phyloP scores from a whole-genome alignment of 2,888 invertebrate species.

The Sesia bembeciformis region DNA sequence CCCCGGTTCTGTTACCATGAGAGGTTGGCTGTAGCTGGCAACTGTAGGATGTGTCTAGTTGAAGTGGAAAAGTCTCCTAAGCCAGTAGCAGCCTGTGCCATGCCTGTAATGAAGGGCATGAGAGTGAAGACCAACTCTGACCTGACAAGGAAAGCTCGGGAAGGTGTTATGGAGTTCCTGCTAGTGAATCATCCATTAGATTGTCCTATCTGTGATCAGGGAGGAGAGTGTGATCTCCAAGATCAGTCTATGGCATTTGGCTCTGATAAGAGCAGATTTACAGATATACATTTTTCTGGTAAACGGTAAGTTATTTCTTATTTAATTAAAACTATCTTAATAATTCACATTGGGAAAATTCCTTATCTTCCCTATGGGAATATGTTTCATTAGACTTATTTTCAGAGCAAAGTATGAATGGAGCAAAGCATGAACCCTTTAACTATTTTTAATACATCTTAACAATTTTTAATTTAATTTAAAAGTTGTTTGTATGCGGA shows the following conservation, averaged over 20 bases:
- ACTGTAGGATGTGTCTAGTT: conserved; percentile 99
- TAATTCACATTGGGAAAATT: too few relatives aligned
- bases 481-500: too few relatives aligned
- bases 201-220: conserved; percentile 99
- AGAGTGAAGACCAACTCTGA: conserved; percentile 97
- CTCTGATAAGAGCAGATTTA: conserved; percentile 93
- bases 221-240: conserved; percentile 94
- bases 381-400: too few relatives aligned
- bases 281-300: conserved; percentile 92
- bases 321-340: background rate
- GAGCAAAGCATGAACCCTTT: too few relatives aligned
- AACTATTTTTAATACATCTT: too few relatives aligned
- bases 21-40: conserved; percentile 97
- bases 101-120: conserved; percentile 99
- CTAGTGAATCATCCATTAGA: conserved; percentile 98
- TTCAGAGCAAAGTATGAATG: too few relatives aligned
- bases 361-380: too few relatives aligned
- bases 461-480: too few relatives aligned
- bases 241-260: conserved; percentile 99
- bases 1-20: conserved; percentile 99
- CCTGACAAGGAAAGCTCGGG: conserved; percentile 83
- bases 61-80: conserved; percentile 99
- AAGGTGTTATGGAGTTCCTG: conserved; percentile 98
- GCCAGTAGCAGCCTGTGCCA: conserved; percentile 99
- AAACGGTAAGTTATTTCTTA: conserved; percentile 77